Evolutionary conservation across 2,113 vertebrate species (phyloP).

Genomic region (Anhinga anhinga): DNA sequence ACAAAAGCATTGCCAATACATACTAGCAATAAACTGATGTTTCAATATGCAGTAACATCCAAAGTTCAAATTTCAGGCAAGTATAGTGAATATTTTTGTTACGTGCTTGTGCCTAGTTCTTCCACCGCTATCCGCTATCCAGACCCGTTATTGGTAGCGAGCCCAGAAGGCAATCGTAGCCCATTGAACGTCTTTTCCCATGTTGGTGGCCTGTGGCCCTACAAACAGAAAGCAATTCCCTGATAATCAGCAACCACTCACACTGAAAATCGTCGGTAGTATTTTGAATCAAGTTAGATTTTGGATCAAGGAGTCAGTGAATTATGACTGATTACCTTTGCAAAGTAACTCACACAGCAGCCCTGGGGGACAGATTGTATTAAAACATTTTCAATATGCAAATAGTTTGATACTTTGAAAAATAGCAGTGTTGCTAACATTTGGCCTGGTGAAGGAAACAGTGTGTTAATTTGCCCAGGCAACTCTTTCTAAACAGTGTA

Average conservation of each 20-base stretch:
- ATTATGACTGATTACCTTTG: slow-evolving; percentile 36
- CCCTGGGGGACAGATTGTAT: neutral
- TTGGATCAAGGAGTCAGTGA: slow-evolving; percentile 13
- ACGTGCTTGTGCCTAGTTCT: neutral
- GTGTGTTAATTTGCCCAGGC: slow-evolving; percentile 30
- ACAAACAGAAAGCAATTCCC: neutral
- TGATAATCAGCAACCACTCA: neutral
- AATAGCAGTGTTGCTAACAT: slow-evolving; percentile 41
- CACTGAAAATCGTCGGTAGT: neutral
- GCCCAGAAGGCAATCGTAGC: neutral
- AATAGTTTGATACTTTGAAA: slow-evolving; percentile 60
- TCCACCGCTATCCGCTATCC: neutral
- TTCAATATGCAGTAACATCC: neutral
- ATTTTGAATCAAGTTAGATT: neutral
- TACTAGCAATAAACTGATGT: neutral
- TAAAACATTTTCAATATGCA: slow-evolving; percentile 59
- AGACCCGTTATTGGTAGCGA: neutral
- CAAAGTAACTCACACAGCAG: slow-evolving; percentile 1
- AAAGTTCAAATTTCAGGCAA: neutral
- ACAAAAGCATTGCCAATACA: neutral
- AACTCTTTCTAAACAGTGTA: neutral
- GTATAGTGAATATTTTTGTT: neutral
- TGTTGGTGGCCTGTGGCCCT: neutral
- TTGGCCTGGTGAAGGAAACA: slow-evolving; percentile 23
- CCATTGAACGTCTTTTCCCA: neutral